phyloP scores from a whole-genome alignment of 2,888 invertebrate genomes.

The Pharmacophagus antenor region DNA sequence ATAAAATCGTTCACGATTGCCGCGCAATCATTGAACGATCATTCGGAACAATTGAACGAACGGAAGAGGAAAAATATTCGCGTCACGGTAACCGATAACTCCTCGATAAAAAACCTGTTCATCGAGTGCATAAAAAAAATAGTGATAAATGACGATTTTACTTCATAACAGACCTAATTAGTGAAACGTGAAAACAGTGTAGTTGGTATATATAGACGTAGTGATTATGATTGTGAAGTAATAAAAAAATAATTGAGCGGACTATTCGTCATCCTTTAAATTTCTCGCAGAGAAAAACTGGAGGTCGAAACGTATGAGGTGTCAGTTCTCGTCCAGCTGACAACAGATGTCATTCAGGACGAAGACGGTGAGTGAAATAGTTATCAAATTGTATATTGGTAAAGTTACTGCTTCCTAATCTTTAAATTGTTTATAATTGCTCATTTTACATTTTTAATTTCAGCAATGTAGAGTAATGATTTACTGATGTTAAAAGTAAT shows the following conservation, averaged over 20 bases:
- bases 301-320: constrained; percentile 77
- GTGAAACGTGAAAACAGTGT: constrained; percentile 15
- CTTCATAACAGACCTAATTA: constrained; percentile 23
- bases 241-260: neutral
- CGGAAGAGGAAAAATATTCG: constrained; percentile 33
- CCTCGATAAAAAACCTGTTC: constrained; percentile 27
- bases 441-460: too few relatives aligned
- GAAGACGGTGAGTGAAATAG: constrained; percentile 68
- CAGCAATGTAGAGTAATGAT: too few relatives aligned
- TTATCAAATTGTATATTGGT: too few relatives aligned
- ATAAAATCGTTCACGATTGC: constrained; percentile 22
- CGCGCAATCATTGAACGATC: constrained; percentile 26
- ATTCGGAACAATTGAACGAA: constrained; percentile 25
- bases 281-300: constrained; percentile 62
- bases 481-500: too few relatives aligned
- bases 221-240: constrained; percentile 34
- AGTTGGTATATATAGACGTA: neutral
- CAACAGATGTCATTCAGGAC: constrained; percentile 77
- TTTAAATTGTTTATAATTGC: too few relatives aligned
- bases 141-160: constrained; percentile 33
- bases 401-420: too few relatives aligned
- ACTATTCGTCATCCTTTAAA: constrained; percentile 30
- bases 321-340: constrained; percentile 80
- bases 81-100: constrained; percentile 37
- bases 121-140: constrained; percentile 36